Evolutionary conservation across 2,888 invertebrate genomes (phyloP).

Genomic region (Amphipoea oculea): DNA sequence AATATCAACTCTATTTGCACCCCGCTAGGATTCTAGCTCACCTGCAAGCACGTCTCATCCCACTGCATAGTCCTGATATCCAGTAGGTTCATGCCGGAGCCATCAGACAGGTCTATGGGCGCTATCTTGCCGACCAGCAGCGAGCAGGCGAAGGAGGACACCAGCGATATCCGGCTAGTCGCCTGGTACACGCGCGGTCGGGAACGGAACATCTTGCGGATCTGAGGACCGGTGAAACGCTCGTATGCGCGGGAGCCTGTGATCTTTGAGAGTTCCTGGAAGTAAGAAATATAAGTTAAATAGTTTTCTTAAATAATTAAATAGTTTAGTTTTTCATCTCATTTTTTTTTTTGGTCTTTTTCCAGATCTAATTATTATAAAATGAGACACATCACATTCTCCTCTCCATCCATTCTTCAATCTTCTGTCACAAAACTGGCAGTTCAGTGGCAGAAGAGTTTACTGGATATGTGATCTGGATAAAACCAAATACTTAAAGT

Average conservation of each 20-base stretch:
- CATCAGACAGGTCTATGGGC: slow-evolving; percentile 97
- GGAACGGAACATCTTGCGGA: slow-evolving; percentile 95
- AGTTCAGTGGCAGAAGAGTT: neutral
- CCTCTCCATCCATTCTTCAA: no score
- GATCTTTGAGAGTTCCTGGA: slow-evolving; percentile 93
- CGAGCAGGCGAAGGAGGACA: slow-evolving; percentile 98
- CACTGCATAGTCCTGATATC: slow-evolving; percentile 95
- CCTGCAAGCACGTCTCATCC: slow-evolving; percentile 94
- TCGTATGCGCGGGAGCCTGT: slow-evolving; percentile 97
- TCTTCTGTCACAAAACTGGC: no score
- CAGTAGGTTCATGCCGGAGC: slow-evolving; percentile 98
- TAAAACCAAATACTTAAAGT: neutral
- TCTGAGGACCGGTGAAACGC: slow-evolving; percentile 98
- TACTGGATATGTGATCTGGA: neutral
- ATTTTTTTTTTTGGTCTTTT: neutral
- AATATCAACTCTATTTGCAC: neutral
- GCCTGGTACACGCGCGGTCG: slow-evolving; percentile 87
- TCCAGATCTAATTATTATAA: neutral
- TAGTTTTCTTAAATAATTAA: neutral
- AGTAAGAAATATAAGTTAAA: neutral
- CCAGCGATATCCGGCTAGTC: slow-evolving; percentile 96
- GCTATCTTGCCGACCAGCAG: slow-evolving; percentile 96
- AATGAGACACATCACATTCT: neutral
- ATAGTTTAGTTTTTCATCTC: neutral
- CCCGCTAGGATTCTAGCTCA: slow-evolving; percentile 70